These are phyloP conservation scores for Polyodon spathula DNA, from an alignment of 2,113 vertebrate genomes.

Conservation along the genomic window DNA sequence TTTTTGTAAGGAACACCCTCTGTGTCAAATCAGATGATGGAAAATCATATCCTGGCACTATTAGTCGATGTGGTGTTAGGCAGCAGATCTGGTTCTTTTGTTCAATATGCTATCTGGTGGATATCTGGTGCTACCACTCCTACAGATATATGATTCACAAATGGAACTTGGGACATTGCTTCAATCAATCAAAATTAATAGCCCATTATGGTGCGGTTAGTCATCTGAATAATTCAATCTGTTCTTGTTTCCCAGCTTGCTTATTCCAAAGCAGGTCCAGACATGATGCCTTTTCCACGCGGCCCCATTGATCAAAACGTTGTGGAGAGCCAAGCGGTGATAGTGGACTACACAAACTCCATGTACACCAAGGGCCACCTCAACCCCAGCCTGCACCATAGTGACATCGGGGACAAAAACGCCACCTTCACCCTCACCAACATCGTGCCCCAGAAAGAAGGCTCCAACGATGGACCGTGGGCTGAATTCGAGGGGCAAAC, in stretches of 20 bases:
- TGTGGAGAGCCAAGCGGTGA: constrained; percentile 47
- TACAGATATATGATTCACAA: too few species aligned
- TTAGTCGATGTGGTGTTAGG: too few species aligned
- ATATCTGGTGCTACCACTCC: too few species aligned
- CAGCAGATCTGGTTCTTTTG: too few species aligned
- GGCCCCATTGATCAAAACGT: constrained; percentile 41
- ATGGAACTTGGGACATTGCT: too few species aligned
- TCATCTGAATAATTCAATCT: background rate
- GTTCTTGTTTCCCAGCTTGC: constrained; percentile 32
- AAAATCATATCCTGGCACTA: too few species aligned
- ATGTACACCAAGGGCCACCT: constrained; percentile 55
- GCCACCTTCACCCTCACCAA: constrained; percentile 72
- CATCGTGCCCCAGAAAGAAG: constrained; percentile 52
- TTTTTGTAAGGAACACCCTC: too few species aligned
- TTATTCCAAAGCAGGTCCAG: constrained; percentile 35
- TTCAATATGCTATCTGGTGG: too few species aligned
- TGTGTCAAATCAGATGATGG: too few species aligned
- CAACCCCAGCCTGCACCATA: constrained; percentile 60
- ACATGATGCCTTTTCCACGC: constrained; percentile 41
- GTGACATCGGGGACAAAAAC: constrained; percentile 1
- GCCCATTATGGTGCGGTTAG: background rate
- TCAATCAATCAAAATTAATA: too few species aligned
- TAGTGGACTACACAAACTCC: constrained; percentile 46
- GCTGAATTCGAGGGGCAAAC: constrained; percentile 42
- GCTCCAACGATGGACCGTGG: constrained; percentile 58